phyloP scores from a whole-genome alignment of 2,113 vertebrate genomes.

The Boulengeromyrus knoepffleri region DNA sequence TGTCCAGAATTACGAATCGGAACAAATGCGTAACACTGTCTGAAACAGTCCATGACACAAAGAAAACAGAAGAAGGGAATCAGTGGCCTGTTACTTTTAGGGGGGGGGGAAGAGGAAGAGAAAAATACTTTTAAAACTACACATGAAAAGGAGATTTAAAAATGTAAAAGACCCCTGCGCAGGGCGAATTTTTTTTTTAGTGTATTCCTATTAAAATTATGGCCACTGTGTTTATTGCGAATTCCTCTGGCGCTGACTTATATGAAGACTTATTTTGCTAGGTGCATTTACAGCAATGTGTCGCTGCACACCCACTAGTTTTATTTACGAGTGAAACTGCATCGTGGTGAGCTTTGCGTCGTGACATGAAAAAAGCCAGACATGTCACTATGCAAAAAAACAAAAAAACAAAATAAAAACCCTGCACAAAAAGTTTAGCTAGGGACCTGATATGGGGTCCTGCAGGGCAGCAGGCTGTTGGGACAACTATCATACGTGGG shows the following conservation, averaged over 20 bases:
- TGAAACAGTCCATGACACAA: not conserved
- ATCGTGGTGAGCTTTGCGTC: not conserved
- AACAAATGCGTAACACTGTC: not conserved
- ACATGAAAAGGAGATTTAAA: not conserved
- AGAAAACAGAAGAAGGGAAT: not conserved
- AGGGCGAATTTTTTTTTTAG: not conserved
- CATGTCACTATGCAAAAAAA: not conserved
- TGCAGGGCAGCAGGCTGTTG: not conserved
- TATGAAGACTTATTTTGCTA: not conserved
- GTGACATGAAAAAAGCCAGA: not conserved
- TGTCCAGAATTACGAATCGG: not conserved
- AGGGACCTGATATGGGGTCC: not conserved
- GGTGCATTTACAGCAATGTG: not conserved
- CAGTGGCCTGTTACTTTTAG: not conserved
- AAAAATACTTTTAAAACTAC: not conserved
- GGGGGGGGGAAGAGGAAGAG: not conserved
- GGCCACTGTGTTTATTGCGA: not conserved
- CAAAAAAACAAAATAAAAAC: too few relatives aligned
- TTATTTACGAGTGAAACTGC: not conserved
- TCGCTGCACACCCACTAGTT: not conserved
- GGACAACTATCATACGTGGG: not conserved
- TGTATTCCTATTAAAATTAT: not conserved
- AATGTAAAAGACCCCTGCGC: not conserved
- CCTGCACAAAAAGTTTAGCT: not conserved
- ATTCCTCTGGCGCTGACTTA: not conserved